A percentile compares a stretch with the other conserved stretches of the same genome.
These are phyloP conservation scores for Cryptocephalus primarius DNA, from an alignment of 2,888 invertebrate species.

Conservation along the genomic window DNA sequence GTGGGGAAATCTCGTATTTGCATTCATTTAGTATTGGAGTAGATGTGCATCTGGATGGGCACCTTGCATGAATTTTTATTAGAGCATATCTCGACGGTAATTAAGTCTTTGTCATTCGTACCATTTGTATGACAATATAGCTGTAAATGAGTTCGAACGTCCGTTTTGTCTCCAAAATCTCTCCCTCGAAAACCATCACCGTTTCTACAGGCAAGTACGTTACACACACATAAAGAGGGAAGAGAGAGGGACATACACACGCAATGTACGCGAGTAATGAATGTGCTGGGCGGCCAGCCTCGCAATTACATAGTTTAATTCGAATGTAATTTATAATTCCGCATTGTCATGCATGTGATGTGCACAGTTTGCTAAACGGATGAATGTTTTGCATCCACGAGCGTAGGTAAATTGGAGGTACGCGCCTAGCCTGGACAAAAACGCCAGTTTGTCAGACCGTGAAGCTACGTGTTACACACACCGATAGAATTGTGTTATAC, in stretches of 20 bases:
- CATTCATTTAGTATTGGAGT: neutral
- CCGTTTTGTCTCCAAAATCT: too few species aligned
- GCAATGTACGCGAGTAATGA: conserved; percentile 28
- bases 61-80: too few species aligned
- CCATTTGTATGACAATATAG: too few species aligned
- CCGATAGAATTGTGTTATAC: neutral
- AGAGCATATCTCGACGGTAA: too few species aligned
- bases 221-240: too few species aligned
- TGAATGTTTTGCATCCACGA: conserved; percentile 27
- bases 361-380: conserved; percentile 36
- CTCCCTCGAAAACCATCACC: too few species aligned
- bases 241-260: conserved; percentile 11
- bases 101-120: too few species aligned
- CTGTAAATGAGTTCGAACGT: too few species aligned
- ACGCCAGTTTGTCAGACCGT: conserved; percentile 19
- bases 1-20: conserved; percentile 25
- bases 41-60: neutral
- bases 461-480: conserved; percentile 12
- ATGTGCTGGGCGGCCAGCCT: conserved; percentile 34
- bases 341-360: conserved; percentile 40
- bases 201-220: too few species aligned
- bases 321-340: conserved; percentile 41
- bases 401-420: conserved; percentile 28
- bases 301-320: conserved; percentile 42
- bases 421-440: conserved; percentile 14